Evolutionary conservation across 2,113 vertebrate species (phyloP).

Genomic region (Engraulis encrasicolus): DNA sequence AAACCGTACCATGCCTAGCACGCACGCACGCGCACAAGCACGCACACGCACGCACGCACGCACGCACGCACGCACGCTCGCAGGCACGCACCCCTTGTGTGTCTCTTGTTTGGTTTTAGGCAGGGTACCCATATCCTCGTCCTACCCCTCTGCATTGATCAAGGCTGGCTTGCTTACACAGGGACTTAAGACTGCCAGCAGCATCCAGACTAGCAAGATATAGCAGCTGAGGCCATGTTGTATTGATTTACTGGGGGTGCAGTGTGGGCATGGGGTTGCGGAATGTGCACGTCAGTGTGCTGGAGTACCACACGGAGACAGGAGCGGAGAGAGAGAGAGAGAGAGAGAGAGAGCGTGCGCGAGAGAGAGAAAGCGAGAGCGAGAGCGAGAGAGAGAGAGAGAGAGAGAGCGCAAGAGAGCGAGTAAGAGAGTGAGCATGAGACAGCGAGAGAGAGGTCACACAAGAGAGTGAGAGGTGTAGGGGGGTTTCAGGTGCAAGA

Average conservation of each 20-base stretch:
- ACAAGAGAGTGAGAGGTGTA: not conserved
- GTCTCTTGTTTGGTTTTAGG: not conserved
- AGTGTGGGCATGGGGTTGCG: not conserved
- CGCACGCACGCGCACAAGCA: too few relatives aligned
- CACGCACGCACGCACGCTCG: too few relatives aligned
- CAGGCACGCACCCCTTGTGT: too few relatives aligned
- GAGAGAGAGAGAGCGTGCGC: too few relatives aligned
- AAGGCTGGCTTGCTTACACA: constrained; percentile 17
- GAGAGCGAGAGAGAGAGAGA: not conserved
- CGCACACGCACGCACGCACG: too few relatives aligned
- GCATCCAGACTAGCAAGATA: constrained; percentile 17
- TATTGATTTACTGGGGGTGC: constrained; percentile 42
- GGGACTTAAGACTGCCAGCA: not conserved
- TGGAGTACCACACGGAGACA: too few relatives aligned
- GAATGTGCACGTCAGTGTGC: too few relatives aligned
- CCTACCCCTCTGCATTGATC: constrained; percentile 23
- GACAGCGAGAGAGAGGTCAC: not conserved
- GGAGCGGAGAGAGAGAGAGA: too few relatives aligned
- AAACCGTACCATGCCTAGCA: too few relatives aligned
- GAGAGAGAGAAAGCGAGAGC: too few relatives aligned
- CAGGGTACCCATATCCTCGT: not conserved
- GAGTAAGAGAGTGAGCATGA: too few relatives aligned
- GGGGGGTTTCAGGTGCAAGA: constrained; percentile 29
- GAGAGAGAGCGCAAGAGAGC: not conserved
- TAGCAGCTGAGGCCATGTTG: constrained; percentile 28